phyloP scores from a whole-genome alignment of 1,140 invertebrate species.

The Brachionus sp. region DNA sequence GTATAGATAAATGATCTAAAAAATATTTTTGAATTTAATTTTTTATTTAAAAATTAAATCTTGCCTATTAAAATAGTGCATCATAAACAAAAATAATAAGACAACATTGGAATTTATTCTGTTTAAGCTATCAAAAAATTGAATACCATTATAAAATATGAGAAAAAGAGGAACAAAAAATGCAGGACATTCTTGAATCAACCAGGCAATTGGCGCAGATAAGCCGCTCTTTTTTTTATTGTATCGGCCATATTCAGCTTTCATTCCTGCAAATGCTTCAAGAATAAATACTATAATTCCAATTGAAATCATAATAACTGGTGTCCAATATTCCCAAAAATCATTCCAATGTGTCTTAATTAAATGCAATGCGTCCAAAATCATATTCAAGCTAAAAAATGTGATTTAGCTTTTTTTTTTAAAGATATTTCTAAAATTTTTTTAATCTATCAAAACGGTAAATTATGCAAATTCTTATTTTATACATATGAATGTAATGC shows the following conservation, averaged over 20 bases:
- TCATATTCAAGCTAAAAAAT: not conserved
- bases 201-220: constrained; percentile 29
- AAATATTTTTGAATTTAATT: not conserved
- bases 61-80: constrained; percentile 44
- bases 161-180: constrained; percentile 40
- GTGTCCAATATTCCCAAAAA: constrained; percentile 33
- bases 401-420: not conserved
- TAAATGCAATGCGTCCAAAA: not conserved
- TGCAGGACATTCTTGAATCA: constrained; percentile 45
- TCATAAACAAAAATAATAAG: constrained; percentile 16
- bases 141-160: not conserved
- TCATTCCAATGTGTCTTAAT: not conserved
- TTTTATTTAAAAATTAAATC: not conserved
- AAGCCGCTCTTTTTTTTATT: constrained; percentile 17
- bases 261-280: constrained; percentile 18
- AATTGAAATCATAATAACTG: constrained; percentile 20
- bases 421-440: not conserved
- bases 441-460: not conserved
- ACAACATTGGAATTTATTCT: constrained; percentile 31
- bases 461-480: not conserved
- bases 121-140: not conserved
- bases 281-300: constrained; percentile 31
- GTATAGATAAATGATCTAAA: constrained; percentile 45
- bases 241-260: constrained; percentile 45
- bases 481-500: not conserved